Evolutionary conservation across 2,888 invertebrate species (phyloP), one percentile per base, ranked within the genome.

Genomic region (Gibbula magus): DNA sequence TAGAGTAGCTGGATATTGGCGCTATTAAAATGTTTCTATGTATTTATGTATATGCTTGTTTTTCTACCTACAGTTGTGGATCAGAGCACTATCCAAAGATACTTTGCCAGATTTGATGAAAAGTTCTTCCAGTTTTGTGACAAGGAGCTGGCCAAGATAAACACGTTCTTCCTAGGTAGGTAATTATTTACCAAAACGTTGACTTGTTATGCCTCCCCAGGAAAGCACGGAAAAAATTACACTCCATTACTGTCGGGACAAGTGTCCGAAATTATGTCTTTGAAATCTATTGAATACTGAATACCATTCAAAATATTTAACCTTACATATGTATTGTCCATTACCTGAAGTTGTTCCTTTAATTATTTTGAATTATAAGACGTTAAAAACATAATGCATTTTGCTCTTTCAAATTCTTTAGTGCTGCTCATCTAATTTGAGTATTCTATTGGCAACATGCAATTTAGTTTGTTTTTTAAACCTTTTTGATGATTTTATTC

Each of bases 51-150:
- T 32, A 73, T 29, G 39, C 32, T 61, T 5, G 16, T 13, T 32
- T 66, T 1, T 35, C 79, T 75, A 79, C 66, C 89, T 90, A 29
- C 86, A 93, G 96, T 96, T 91, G 96, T 97, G 1, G 98, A 98
- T 91, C 96, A 96, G 1, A 97, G 97, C 92, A 95, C 97, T 75
- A 94, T 97, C 54, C 96, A 96, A 77, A 94, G 97, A 79, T 97
- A 97, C 91, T 97, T 96, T 94, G 97, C 97, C 25, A 96, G 97
- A 90, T 98, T 98, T 92, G 98, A 98, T 93, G 99, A 99, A 93
- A 96, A 96, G 86, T 99, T 99, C 88, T 98, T 99, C 93, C 96
- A 96, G 89, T 97, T 96, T 91, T 97, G 97, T 94, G 98, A 99
- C 93, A 96, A 96, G 91, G 99, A 99, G 93, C 94, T 99, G 77